These are phyloP conservation scores for Oxyruncus cristatus DNA, from an alignment of 2,113 vertebrate genomes.

Conservation along the genomic window DNA sequence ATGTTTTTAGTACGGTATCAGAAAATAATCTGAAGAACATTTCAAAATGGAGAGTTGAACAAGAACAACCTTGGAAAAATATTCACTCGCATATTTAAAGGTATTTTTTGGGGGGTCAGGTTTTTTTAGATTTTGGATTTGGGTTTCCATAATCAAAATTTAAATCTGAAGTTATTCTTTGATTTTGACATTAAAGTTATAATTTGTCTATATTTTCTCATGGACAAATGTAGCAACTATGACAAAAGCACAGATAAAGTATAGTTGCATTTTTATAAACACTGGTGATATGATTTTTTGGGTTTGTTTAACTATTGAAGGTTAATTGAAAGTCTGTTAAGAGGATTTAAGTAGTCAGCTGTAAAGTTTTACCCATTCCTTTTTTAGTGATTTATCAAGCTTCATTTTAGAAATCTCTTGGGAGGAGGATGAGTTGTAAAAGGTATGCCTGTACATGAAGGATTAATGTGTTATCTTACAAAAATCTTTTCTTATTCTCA, in stretches of 20 bases:
- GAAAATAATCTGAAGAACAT: neutral
- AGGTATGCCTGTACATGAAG: neutral
- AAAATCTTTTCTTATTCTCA: neutral
- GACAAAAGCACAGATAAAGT: neutral
- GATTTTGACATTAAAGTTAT: neutral
- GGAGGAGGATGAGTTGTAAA: neutral
- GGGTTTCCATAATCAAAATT: neutral
- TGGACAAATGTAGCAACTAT: neutral
- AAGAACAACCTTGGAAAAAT: neutral
- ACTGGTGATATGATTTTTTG: neutral
- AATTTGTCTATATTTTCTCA: neutral
- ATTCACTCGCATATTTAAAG: neutral
- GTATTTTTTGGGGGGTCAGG: fast-evolving
- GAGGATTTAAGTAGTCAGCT: neutral
- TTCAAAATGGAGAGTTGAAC: neutral
- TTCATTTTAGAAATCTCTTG: neutral
- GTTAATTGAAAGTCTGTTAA: neutral
- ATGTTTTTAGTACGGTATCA: neutral
- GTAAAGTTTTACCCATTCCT: slow-evolving; percentile 33
- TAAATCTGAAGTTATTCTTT: neutral
- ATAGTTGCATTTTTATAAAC: neutral
- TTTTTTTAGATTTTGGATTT: neutral
- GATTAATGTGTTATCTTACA: slow-evolving; percentile 10
- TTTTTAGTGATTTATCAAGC: slow-evolving; percentile 11
- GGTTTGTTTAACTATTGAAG: neutral